phyloP scores from a whole-genome alignment of 2,113 vertebrate species.

The Calypte anna region DNA sequence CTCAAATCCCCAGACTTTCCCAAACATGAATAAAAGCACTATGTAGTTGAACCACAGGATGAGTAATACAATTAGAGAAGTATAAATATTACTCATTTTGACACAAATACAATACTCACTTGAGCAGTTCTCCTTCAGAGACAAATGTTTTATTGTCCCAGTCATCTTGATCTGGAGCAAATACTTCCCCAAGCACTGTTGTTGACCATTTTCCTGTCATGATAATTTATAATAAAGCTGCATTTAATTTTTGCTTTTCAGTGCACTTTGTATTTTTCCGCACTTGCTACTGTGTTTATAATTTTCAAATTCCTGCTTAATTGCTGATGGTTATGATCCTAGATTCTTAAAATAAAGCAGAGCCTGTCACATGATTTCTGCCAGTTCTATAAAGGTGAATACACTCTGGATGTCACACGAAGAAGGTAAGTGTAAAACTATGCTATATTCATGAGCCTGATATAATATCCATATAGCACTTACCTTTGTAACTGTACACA shows the following conservation, averaged over 20 bases:
- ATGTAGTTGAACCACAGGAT: rapidly evolving
- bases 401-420: background rate
- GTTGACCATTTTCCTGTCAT: slow-evolving; percentile 84
- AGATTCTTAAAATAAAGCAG: slow-evolving; percentile 11
- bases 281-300: slow-evolving; percentile 31
- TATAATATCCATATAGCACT: background rate
- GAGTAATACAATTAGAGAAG: slow-evolving; percentile 50
- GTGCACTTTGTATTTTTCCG: background rate
- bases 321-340: slow-evolving; percentile 10
- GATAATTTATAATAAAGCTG: slow-evolving; percentile 70
- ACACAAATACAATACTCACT: slow-evolving; percentile 78
- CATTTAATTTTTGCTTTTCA: slow-evolving; percentile 63
- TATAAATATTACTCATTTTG: slow-evolving; percentile 59
- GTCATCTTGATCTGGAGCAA: slow-evolving; percentile 88
- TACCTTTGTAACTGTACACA: slow-evolving; percentile 84
- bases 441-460: background rate
- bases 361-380: slow-evolving; percentile 1
- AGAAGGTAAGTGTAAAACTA: background rate
- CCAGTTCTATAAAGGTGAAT: background rate
- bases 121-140: slow-evolving; percentile 85
- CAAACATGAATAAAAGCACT: background rate
- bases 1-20: background rate
- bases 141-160: slow-evolving; percentile 93
- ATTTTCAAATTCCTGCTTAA: slow-evolving; percentile 33
- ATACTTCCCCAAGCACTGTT: slow-evolving; percentile 85